These are phyloP conservation scores for Drosophila borealis DNA, from an alignment of 2,888 invertebrate species.

Conservation along the genomic window DNA sequence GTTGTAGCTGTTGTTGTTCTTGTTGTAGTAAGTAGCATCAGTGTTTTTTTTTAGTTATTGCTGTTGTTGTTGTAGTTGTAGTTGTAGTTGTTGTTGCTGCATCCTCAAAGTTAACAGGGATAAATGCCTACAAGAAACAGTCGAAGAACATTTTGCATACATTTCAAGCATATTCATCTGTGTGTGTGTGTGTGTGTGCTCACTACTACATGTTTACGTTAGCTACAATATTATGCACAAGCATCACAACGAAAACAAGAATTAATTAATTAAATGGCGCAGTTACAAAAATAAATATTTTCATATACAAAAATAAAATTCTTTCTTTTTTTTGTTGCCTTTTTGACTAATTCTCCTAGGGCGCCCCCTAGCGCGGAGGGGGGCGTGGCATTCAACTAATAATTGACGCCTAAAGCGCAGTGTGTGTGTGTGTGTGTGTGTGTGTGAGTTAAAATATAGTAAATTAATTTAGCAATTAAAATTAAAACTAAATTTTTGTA, in stretches of 20 bases:
- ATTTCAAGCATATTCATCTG: conserved; percentile 47
- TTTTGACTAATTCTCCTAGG: conserved; percentile 31
- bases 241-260: conserved; percentile 42
- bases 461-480: conserved; percentile 57
- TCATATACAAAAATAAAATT: conserved; percentile 1
- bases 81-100: conserved; percentile 63
- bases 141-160: conserved; percentile 64
- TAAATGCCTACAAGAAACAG: conserved; percentile 84
- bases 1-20: conserved; percentile 51
- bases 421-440: conserved; percentile 25
- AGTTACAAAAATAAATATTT: conserved; percentile 9
- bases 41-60: conserved; percentile 21
- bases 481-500: conserved; percentile 49
- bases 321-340: conserved; percentile 3
- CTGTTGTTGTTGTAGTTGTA: conserved; percentile 59
- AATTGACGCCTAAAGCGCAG: conserved; percentile 40
- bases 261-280: conserved; percentile 21
- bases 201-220: conserved; percentile 50
- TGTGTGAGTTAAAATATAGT: conserved; percentile 33
- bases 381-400: conserved; percentile 70
- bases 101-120: conserved; percentile 85
- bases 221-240: conserved; percentile 51
- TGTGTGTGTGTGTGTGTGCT: conserved; percentile 31
- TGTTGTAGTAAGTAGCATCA: conserved; percentile 52
- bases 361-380: conserved; percentile 6